Evolutionary conservation across 2,797 vertebrate species (phyloP), one percentile per base, ranked within the genome.

Genomic region (Pseudotriccus pelzelni): DNA sequence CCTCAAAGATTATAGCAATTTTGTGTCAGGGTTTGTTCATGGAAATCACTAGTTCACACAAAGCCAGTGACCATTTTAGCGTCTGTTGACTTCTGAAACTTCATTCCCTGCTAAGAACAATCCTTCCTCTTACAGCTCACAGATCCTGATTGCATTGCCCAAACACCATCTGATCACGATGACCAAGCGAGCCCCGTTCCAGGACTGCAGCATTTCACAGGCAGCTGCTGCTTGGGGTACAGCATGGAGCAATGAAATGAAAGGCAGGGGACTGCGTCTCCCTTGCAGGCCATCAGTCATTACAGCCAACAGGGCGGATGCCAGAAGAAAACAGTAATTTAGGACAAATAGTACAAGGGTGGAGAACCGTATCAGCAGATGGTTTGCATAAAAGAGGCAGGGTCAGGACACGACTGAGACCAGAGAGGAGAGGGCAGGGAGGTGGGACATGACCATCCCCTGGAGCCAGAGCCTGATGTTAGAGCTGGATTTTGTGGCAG

Each of bases 121-220:
- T 12, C 49, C 46, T 66, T 56, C 14, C 22, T 52, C 27, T 82
- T 30, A 64, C 14, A 5, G 44, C 36, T 90, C 58, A 84, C 0
- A 0, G 58, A 43, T 69, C 59, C 67, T 39, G 27, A 34, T 46
- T 17, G 25, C 0, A 0, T n/a, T 63, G 46, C 16, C 66, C 50
- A 59, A 78, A 67, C n/a, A 23, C 1, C 0, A 80, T 53, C 34
- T 53, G 46, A 75, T 62, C 22, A 60, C 0, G 2, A 78, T 10
- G 14, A 60, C 32, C 66, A 47, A 76, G 66, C 0, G 3, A 79
- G 14, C 43, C 75, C 12, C 67, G 59, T 63, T 37, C 43, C n/a
- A 52, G 39, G 56, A 84, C 0, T 34, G 47, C 6, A 77, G 21
- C 56, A 80, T 39, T 89, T 87, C 47, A 63, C 32, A 79, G 30